Percentiles rank a stretch among this genome's conserved stretches.
These are phyloP conservation scores for Pseudochirops corinnae DNA, from an alignment of 2,797 vertebrate species.

Conservation along the genomic window DNA sequence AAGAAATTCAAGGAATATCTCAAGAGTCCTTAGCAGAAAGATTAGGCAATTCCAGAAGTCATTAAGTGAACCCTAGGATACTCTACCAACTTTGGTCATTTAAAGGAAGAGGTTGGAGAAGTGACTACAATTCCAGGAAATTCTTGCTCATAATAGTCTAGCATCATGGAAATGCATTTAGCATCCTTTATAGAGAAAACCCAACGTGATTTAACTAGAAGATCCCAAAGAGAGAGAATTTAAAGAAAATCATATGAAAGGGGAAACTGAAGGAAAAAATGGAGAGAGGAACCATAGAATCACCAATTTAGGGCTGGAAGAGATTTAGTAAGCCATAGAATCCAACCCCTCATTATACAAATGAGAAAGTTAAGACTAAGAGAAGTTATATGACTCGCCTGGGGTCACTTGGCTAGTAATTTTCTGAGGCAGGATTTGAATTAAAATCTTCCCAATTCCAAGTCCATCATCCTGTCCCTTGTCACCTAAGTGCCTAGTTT, in stretches of 20 bases:
- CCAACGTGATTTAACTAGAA: constrained; percentile 31
- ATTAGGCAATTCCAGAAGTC: not conserved
- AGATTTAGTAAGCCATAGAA: not conserved
- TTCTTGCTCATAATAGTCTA: not conserved
- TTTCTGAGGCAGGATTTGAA: not conserved
- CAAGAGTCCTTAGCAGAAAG: not conserved
- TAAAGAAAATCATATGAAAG: constrained; percentile 7
- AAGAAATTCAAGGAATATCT: not conserved
- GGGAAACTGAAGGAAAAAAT: not conserved
- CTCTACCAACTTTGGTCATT: not conserved
- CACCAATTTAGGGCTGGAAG: not conserved
- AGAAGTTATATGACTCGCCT: not conserved
- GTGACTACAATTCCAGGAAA: not conserved
- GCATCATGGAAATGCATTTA: constrained; percentile 17
- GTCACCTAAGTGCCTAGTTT: not conserved
- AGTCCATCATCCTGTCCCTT: not conserved
- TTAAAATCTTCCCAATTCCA: not conserved
- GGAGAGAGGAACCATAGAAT: not conserved
- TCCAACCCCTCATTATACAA: not conserved
- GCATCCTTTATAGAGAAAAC: constrained; percentile 31
- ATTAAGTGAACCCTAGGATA: not conserved
- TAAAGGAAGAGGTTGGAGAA: not conserved
- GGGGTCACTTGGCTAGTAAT: not conserved
- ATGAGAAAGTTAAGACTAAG: not conserved
- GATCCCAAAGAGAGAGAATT: not conserved